These are phyloP conservation scores for Pogonocichla stellata DNA, from an alignment of 2,113 vertebrate genomes.

Conservation along the genomic window DNA sequence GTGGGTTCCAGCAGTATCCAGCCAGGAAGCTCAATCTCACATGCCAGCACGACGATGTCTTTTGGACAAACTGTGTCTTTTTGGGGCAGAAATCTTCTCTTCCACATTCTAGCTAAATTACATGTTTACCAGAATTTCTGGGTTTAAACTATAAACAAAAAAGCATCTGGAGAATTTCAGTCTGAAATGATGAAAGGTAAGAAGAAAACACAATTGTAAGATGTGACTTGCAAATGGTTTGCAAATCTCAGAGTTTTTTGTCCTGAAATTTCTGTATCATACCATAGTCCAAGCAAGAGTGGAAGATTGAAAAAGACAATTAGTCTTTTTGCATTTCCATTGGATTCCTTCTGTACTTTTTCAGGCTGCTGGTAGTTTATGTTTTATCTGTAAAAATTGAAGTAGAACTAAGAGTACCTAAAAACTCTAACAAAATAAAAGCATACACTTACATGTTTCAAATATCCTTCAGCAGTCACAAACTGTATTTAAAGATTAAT, in stretches of 20 bases:
- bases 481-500: not conserved
- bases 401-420: not conserved
- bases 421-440: not conserved
- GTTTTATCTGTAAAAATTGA: not conserved
- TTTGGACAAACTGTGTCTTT: not conserved
- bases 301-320: not conserved
- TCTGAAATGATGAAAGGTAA: not conserved
- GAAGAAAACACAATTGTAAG: not conserved
- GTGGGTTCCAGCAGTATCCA: not conserved
- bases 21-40: not conserved
- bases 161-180: not conserved
- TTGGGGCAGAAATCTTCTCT: not conserved
- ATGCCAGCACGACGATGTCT: rapidly evolving
- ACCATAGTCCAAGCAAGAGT: not conserved
- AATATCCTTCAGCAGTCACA: not conserved
- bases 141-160: not conserved
- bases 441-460: rapidly evolving
- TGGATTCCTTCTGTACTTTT: not conserved
- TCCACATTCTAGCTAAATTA: not conserved
- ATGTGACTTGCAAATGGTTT: not conserved
- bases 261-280: not conserved
- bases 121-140: not conserved
- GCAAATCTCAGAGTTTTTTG: not conserved
- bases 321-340: not conserved
- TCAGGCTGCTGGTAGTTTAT: not conserved